Conservation (phyloP, 30 jellyfish, hydroid and myxozoan species). For the Rhopilema esculentum region DNA sequence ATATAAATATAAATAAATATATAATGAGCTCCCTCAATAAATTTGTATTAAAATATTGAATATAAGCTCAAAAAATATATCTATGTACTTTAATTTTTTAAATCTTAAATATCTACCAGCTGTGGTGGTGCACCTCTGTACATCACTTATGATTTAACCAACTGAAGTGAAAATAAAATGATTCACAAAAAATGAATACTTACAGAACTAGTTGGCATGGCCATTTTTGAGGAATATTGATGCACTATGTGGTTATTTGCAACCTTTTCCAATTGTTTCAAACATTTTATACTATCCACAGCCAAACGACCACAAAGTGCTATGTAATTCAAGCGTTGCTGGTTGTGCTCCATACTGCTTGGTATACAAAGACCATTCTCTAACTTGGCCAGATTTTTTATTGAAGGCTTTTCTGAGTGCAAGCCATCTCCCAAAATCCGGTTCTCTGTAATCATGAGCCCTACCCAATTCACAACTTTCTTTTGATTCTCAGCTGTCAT, state of each 20-base stretch:
- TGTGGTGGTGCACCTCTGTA: not conserved
- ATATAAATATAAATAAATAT: too few species aligned
- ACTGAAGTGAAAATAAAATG: not conserved
- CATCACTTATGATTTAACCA: not conserved
- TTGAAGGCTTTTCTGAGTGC: conserved; percentile 1
- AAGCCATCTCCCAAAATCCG: conserved; percentile 18
- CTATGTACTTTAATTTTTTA: not conserved
- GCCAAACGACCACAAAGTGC: conserved; percentile 31
- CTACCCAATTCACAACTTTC: conserved; percentile 30
- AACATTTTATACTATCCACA: conserved; percentile 4
- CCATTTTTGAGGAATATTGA: conserved; percentile 5
- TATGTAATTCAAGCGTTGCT: conserved; percentile 31
- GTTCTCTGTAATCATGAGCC: conserved; percentile 21
- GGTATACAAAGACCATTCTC: conserved; percentile 19
- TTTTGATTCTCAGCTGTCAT: conserved; percentile 39
- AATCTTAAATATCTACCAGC: not conserved
- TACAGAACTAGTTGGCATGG: conserved; percentile 9
- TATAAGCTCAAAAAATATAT: not conserved
- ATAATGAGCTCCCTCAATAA: not conserved
- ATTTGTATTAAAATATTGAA: not conserved
- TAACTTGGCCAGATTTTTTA: not conserved
- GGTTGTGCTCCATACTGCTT: conserved; percentile 3
- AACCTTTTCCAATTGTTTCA: conserved; percentile 13
- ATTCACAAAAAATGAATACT: conserved; percentile 12
- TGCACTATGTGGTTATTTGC: conserved; percentile 36